These are phyloP conservation scores for Erethizon dorsatum DNA, from an alignment of 2,797 vertebrate genomes.

Conservation along the genomic window DNA sequence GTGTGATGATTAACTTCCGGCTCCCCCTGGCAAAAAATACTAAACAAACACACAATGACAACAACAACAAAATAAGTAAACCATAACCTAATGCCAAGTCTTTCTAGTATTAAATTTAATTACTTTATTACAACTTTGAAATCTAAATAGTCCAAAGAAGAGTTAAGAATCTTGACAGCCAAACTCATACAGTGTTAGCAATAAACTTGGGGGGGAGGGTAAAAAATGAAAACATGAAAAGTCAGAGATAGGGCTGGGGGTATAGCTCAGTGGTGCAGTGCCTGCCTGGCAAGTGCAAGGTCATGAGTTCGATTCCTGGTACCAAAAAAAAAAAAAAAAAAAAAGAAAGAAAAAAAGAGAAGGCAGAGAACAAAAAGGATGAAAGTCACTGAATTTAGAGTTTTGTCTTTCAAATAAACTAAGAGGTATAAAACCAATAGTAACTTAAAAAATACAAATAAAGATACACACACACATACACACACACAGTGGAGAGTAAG, in stretches of 20 bases:
- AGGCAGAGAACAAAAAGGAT: background rate
- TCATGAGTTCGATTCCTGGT: too few relatives aligned
- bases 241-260: too few relatives aligned
- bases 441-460: background rate
- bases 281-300: too few relatives aligned
- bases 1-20: background rate
- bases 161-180: background rate
- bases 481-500: background rate
- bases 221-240: too few relatives aligned
- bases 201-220: background rate
- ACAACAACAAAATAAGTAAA: background rate
- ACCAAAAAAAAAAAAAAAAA: too few relatives aligned
- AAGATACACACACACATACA: background rate
- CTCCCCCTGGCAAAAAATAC: background rate
- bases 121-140: slow-evolving; percentile 45
- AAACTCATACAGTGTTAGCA: background rate
- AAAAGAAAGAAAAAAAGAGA: slow-evolving; percentile 3
- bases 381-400: slow-evolving; percentile 62
- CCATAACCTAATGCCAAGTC: background rate
- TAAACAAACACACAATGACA: slow-evolving; percentile 6
- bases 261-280: too few relatives aligned
- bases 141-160: background rate
- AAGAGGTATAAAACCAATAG: background rate
- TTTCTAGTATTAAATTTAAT: background rate
- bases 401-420: slow-evolving; percentile 63